Percentiles rank a stretch among this genome's conserved stretches.
These are phyloP conservation scores for Potorous gilbertii DNA, from an alignment of 2,797 vertebrate genomes.

Conservation along the genomic window DNA sequence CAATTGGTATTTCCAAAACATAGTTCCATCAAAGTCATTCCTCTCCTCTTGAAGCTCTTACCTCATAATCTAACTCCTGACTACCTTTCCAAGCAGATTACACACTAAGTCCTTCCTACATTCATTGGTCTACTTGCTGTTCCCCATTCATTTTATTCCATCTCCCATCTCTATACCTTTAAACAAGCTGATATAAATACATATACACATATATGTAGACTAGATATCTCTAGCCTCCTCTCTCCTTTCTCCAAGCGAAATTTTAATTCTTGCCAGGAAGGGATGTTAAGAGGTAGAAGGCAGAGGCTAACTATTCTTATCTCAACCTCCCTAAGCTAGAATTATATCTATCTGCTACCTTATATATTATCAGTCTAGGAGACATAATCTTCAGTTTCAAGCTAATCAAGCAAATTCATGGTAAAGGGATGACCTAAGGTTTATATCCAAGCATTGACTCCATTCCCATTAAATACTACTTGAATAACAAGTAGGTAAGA, in stretches of 20 bases:
- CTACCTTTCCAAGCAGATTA: background rate
- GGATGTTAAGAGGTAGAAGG: background rate
- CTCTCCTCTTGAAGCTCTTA: background rate
- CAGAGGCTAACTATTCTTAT: background rate
- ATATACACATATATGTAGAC: background rate
- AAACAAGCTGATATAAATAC: background rate
- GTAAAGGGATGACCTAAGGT: background rate
- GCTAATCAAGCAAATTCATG: background rate
- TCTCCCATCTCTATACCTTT: background rate
- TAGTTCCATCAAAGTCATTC: background rate
- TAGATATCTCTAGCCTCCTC: background rate
- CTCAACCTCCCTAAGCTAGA: background rate
- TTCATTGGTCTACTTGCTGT: background rate
- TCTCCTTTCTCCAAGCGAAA: background rate
- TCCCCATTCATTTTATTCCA: background rate
- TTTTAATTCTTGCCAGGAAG: background rate
- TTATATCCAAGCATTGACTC: background rate
- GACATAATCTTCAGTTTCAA: background rate
- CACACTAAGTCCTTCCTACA: background rate
- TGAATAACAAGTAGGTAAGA: background rate
- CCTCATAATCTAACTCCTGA: background rate
- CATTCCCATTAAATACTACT: background rate
- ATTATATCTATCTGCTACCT: background rate
- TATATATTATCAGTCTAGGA: background rate
- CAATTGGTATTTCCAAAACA: background rate